phyloP scores from a whole-genome alignment of 2,888 invertebrate genomes.

The Drosophila yooni region DNA sequence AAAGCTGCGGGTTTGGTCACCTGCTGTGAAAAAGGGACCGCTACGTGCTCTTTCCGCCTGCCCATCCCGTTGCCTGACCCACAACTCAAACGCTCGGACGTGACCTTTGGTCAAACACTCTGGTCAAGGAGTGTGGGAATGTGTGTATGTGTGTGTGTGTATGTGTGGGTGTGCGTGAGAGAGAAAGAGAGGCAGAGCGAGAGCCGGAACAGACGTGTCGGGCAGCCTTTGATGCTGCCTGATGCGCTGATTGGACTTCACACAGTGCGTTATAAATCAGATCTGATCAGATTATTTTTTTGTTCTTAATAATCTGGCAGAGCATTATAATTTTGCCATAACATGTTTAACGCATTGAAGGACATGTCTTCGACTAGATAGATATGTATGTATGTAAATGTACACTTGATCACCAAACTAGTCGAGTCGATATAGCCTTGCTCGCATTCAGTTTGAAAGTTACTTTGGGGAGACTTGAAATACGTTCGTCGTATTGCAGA shows the following conservation, averaged over 20 bases:
- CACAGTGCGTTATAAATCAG: background rate
- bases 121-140: conserved; percentile 6
- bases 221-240: conserved; percentile 27
- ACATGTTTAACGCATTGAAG: background rate
- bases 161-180: background rate
- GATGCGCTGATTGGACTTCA: conserved; percentile 11
- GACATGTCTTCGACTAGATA: background rate
- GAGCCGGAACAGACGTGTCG: background rate
- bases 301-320: background rate
- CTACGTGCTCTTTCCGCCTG: conserved; percentile 39
- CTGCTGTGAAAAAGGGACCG: conserved; percentile 35
- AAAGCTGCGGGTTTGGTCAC: conserved; percentile 7
- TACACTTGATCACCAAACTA: background rate
- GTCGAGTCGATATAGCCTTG: background rate
- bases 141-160: background rate
- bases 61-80: conserved; percentile 11
- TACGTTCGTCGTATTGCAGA: background rate
- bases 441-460: too few relatives aligned
- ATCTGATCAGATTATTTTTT: background rate
- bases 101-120: conserved; percentile 25
- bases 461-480: background rate
- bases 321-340: background rate
- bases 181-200: background rate
- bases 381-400: background rate
- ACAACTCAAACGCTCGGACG: conserved; percentile 26